Percentiles rank a stretch among this genome's conserved stretches.
phyloP scores from a whole-genome alignment of 1,140 invertebrate genomes.

The Maconellicoccus hirsutus region DNA sequence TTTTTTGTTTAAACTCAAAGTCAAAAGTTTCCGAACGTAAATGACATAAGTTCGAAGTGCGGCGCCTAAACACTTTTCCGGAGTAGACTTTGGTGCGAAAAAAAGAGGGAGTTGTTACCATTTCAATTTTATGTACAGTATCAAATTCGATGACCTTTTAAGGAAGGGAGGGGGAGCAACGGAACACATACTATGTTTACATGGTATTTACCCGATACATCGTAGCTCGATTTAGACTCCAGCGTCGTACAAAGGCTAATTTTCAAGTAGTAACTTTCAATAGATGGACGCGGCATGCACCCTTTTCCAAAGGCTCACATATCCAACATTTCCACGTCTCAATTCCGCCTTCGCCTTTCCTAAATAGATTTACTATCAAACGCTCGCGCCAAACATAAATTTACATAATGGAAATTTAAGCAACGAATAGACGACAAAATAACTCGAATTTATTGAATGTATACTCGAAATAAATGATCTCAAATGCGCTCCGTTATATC shows the following conservation, averaged over 20 bases:
- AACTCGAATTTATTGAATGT: slow-evolving; percentile 9
- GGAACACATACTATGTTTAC: no score
- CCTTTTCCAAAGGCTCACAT: no score
- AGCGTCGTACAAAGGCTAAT: no score
- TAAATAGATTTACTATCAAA: slow-evolving; percentile 6
- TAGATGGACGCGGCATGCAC: no score
- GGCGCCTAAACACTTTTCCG: slow-evolving; percentile 20
- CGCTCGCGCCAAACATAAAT: not conserved
- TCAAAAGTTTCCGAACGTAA: slow-evolving; percentile 20
- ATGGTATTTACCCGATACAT: no score
- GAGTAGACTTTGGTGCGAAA: slow-evolving; percentile 15
- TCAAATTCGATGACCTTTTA: slow-evolving; percentile 16
- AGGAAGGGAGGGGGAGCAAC: no score
- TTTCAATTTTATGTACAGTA: not conserved
- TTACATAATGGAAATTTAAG: slow-evolving; percentile 9
- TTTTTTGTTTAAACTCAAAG: slow-evolving; percentile 15
- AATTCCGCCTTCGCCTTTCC: not conserved
- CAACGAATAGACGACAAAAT: slow-evolving; percentile 8
- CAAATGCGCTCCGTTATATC: not conserved
- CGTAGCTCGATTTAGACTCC: no score
- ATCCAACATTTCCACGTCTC: not conserved
- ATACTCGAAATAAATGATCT: slow-evolving; percentile 5
- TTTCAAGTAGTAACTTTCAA: no score
- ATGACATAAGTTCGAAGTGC: slow-evolving; percentile 20
- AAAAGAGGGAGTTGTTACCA: not conserved